These are phyloP conservation scores for Antechinus flavipes DNA, from an alignment of 2,113 vertebrate genomes.

Conservation along the genomic window DNA sequence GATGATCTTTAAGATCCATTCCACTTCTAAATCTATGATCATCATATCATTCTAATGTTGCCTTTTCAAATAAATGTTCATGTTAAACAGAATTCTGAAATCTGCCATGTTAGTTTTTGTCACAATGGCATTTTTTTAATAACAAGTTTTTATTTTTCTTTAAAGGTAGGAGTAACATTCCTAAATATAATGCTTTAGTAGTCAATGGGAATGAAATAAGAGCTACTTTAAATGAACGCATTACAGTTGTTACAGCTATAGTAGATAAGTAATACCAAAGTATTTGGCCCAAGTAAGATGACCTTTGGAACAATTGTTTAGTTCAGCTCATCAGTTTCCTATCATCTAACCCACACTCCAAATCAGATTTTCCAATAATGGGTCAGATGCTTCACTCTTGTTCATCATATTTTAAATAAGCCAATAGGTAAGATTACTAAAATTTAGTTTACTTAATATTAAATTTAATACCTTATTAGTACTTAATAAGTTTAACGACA, in stretches of 20 bases:
- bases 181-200: neutral
- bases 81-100: conserved; percentile 10
- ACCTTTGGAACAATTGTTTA: neutral
- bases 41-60: neutral
- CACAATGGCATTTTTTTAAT: neutral
- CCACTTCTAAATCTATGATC: neutral
- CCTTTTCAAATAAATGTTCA: neutral
- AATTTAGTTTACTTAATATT: too few species aligned
- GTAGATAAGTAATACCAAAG: neutral
- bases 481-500: neutral
- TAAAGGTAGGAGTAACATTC: neutral
- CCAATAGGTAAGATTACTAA: neutral
- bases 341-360: neutral
- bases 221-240: neutral
- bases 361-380: neutral
- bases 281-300: neutral
- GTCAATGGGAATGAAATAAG: neutral
- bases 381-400: neutral
- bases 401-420: neutral
- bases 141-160: neutral
- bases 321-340: neutral
- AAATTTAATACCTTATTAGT: too few species aligned
- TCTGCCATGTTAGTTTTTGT: neutral
- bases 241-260: neutral
- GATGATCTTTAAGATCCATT: neutral